Conservation (phyloP, 2,113 vertebrate genomes). For the Axis porcinus region DNA sequence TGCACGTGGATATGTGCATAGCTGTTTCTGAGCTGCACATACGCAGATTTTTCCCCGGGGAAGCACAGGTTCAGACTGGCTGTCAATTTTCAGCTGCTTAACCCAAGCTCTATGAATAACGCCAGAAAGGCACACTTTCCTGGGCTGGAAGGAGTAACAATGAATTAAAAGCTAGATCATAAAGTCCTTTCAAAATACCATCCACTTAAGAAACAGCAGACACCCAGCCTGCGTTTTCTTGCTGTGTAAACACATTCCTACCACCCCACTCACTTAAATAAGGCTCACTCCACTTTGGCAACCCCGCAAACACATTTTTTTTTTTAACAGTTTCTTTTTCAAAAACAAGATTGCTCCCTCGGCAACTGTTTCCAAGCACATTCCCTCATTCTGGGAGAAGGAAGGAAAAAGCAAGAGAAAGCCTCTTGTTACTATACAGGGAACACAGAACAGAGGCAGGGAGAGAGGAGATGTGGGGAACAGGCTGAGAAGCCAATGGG, state of each 20-base stretch:
- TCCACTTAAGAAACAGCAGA: slow-evolving; percentile 50
- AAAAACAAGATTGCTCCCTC: slow-evolving; percentile 72
- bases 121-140: slow-evolving; percentile 39
- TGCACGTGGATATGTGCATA: neutral
- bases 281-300: slow-evolving; percentile 58
- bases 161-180: slow-evolving; percentile 69
- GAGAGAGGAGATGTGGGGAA: neutral
- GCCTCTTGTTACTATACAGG: slow-evolving; percentile 23
- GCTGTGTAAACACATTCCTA: slow-evolving; percentile 65
- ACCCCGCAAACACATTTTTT: slow-evolving; percentile 53
- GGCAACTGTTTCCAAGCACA: slow-evolving; percentile 71
- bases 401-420: slow-evolving; percentile 12
- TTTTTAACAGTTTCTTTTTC: slow-evolving; percentile 61
- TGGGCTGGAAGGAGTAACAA: slow-evolving; percentile 50
- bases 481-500: slow-evolving; percentile 23
- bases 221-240: slow-evolving; percentile 37
- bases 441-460: neutral
- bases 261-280: slow-evolving; percentile 58
- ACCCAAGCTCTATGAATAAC: slow-evolving; percentile 14
- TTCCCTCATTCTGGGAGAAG: slow-evolving; percentile 38
- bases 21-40: neutral
- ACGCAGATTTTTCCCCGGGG: neutral
- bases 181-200: slow-evolving; percentile 65
- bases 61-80: slow-evolving; percentile 8
- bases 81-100: slow-evolving; percentile 60